These are phyloP conservation scores for Zaprionus ghesquierei DNA, from an alignment of 1,140 invertebrate species.

Conservation along the genomic window DNA sequence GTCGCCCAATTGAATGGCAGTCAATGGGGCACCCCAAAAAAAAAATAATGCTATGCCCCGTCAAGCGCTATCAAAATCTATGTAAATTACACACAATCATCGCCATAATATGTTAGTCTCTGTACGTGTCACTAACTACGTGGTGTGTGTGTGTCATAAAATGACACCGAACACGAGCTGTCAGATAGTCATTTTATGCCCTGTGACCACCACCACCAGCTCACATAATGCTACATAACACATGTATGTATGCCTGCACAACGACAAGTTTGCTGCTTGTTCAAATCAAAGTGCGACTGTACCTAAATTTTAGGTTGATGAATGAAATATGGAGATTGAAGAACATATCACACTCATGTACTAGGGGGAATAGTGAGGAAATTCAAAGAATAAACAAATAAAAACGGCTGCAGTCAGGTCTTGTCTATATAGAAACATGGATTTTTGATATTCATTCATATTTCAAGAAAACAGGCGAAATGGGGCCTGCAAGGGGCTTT, in stretches of 20 bases:
- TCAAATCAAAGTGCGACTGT: constrained; percentile 21
- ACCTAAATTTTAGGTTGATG: background rate
- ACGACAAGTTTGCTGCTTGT: constrained; percentile 1
- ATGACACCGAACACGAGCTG: constrained; percentile 64
- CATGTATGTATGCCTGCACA: constrained; percentile 19
- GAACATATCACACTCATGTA: no score
- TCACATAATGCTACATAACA: constrained; percentile 38
- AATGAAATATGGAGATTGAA: background rate
- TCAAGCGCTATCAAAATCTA: constrained; percentile 69
- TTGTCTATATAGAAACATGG: no score
- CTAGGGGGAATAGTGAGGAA: no score
- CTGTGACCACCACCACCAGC: constrained; percentile 49
- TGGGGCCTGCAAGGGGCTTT: no score
- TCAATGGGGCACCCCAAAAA: constrained; percentile 57
- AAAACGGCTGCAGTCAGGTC: no score
- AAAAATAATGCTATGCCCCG: constrained; percentile 25
- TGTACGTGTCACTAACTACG: constrained; percentile 26
- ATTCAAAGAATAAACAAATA: no score
- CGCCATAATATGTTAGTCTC: constrained; percentile 37
- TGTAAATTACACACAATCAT: constrained; percentile 78
- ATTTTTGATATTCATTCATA: no score
- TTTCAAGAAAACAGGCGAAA: no score
- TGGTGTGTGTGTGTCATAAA: constrained; percentile 50
- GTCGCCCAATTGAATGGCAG: constrained; percentile 52
- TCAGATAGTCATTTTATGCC: constrained; percentile 60